phyloP scores from a whole-genome alignment of 2,888 invertebrate species.

The Liopterus haemorrhoidalis region DNA sequence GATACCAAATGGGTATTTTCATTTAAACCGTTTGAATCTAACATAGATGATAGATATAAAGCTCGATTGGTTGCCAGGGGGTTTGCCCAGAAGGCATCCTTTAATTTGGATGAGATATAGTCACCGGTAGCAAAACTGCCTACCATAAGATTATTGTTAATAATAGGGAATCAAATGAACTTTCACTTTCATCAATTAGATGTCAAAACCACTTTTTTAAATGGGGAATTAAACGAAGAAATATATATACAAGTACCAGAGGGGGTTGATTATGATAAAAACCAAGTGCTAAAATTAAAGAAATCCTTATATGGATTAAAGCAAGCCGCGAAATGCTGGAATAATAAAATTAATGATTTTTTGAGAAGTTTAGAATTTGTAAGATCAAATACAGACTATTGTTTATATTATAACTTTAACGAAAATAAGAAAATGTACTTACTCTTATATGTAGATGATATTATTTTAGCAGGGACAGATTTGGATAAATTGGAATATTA shows the following conservation, averaged over 20 bases:
- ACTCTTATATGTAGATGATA: too few species aligned
- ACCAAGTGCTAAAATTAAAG: too few species aligned
- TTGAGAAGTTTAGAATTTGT: too few species aligned
- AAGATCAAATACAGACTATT: too few species aligned
- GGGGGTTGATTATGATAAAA: slow-evolving; percentile 9
- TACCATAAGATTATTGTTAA: too few species aligned
- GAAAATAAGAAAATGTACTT: too few species aligned
- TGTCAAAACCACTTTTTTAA: slow-evolving; percentile 29
- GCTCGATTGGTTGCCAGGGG: slow-evolving; percentile 35
- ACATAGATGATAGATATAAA: slow-evolving; percentile 32
- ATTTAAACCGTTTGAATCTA: slow-evolving; percentile 31
- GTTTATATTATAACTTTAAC: too few species aligned
- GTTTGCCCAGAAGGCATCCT: slow-evolving; percentile 34
- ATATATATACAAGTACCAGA: slow-evolving; percentile 24
- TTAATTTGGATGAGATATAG: slow-evolving; percentile 35
- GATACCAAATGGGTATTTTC: slow-evolving; percentile 30
- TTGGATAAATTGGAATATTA: neutral
- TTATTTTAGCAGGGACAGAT: too few species aligned
- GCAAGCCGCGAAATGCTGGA: too few species aligned
- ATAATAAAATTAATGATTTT: too few species aligned
- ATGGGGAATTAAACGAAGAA: slow-evolving; percentile 26
- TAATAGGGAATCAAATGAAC: slow-evolving; percentile 31
- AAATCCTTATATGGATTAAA: too few species aligned
- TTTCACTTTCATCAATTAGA: slow-evolving; percentile 28
- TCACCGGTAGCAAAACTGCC: slow-evolving; percentile 34